A percentile compares a stretch with the other conserved stretches of the same genome.
Evolutionary conservation across 2,113 vertebrate genomes (phyloP).

Genomic region (Paradisaea rubra): DNA sequence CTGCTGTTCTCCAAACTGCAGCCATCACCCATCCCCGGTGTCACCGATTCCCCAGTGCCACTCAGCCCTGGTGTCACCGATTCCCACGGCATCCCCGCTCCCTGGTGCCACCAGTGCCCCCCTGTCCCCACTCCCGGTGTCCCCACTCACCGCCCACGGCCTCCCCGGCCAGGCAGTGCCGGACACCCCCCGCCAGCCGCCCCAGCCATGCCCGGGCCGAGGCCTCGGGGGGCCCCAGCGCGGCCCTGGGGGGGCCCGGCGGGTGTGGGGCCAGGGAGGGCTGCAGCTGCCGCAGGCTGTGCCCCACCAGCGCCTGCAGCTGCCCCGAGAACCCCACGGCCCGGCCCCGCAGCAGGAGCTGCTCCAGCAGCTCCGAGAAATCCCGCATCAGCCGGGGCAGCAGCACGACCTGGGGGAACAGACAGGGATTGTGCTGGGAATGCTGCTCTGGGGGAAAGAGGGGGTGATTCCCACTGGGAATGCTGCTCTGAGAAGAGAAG

Average conservation of each 20-base stretch:
- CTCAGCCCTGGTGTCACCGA: background rate
- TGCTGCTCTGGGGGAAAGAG: background rate
- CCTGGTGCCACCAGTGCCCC: background rate
- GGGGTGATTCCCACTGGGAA: background rate
- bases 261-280: rapidly evolving
- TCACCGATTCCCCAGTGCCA: background rate
- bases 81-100: background rate
- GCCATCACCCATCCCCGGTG: rapidly evolving
- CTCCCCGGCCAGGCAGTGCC: constrained; percentile 22
- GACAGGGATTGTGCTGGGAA: background rate
- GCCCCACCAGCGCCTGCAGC: constrained; percentile 69
- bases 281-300: constrained; percentile 44
- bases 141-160: constrained; percentile 79
- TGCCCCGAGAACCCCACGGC: constrained; percentile 83
- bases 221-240: background rate
- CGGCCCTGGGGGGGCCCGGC: rapidly evolving
- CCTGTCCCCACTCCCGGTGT: background rate
- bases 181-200: background rate
- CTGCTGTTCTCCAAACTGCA: background rate
- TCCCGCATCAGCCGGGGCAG: constrained; percentile 77
- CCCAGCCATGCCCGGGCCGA: background rate
- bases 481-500: background rate
- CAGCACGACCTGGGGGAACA: constrained; percentile 69
- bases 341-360: constrained; percentile 79
- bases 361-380: constrained; percentile 81